phyloP scores from a whole-genome alignment of 2,113 vertebrate genomes.

The Sapayoa aenigma region DNA sequence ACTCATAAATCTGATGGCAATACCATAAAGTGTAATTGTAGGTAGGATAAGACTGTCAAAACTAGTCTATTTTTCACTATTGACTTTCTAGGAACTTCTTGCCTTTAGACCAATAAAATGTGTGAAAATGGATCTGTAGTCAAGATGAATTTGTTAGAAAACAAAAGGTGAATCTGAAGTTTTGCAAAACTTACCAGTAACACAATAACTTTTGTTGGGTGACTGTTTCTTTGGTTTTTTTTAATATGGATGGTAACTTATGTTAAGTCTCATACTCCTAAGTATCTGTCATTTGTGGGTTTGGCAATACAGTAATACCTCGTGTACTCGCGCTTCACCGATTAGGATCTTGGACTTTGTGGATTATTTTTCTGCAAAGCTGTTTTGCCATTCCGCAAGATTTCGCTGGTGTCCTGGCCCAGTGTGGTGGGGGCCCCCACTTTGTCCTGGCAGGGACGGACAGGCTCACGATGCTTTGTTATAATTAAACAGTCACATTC shows the following conservation, averaged over 20 bases:
- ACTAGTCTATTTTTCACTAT: background rate
- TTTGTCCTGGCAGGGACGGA: too few relatives aligned
- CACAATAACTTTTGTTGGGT: background rate
- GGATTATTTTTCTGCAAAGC: too few relatives aligned
- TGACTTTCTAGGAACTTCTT: background rate
- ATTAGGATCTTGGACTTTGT: too few relatives aligned
- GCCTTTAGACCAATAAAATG: background rate
- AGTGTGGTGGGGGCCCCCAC: too few relatives aligned
- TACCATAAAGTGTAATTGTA: background rate
- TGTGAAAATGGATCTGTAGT: background rate
- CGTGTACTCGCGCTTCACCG: too few relatives aligned
- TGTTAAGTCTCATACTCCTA: background rate
- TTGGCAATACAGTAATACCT: too few relatives aligned
- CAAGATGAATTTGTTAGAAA: background rate
- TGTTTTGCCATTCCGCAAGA: too few relatives aligned
- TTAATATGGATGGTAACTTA: background rate
- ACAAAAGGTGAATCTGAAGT: background rate
- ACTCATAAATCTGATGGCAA: background rate
- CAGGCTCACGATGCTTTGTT: too few relatives aligned
- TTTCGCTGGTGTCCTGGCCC: too few relatives aligned
- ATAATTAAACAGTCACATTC: too few relatives aligned
- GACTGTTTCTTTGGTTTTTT: too few relatives aligned
- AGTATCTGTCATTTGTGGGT: background rate
- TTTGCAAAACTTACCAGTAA: background rate
- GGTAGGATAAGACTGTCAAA: background rate